A percentile compares a stretch with the other conserved stretches of the same genome.
These are phyloP conservation scores for Lepidurus apus DNA, from an alignment of 1,140 invertebrate species.

Conservation along the genomic window DNA sequence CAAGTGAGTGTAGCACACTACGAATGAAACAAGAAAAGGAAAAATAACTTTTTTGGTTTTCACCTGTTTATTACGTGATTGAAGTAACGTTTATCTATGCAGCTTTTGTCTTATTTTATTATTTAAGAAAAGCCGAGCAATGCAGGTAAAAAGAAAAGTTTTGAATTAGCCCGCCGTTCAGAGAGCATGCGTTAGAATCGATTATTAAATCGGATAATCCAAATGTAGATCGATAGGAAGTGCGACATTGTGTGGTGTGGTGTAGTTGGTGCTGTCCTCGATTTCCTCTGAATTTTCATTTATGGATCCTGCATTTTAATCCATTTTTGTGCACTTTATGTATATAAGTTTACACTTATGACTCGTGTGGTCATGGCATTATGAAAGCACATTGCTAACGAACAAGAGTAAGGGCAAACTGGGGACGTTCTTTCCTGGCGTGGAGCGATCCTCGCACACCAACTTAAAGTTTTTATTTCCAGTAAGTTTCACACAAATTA, in stretches of 20 bases:
- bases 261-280: constrained; percentile 8
- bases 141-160: too few species aligned
- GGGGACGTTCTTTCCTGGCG: not conserved
- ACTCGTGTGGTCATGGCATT: not conserved
- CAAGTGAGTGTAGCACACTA: too few species aligned
- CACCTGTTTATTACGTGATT: too few species aligned
- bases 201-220: not conserved
- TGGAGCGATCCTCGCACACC: not conserved
- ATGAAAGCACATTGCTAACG: not conserved
- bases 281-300: constrained; percentile 6
- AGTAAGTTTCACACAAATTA: not conserved
- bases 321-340: not conserved
- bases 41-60: too few species aligned
- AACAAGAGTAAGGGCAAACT: not conserved
- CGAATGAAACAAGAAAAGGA: too few species aligned
- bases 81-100: too few species aligned
- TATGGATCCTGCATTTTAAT: not conserved
- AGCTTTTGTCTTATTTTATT: too few species aligned
- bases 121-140: too few species aligned
- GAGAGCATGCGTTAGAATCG: too few species aligned
- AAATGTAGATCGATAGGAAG: not conserved
- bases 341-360: not conserved
- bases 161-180: too few species aligned
- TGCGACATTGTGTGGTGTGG: constrained; percentile 17
- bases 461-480: not conserved